Conservation (phyloP, 2,797 vertebrate species). For the Catharus ustulatus region DNA sequence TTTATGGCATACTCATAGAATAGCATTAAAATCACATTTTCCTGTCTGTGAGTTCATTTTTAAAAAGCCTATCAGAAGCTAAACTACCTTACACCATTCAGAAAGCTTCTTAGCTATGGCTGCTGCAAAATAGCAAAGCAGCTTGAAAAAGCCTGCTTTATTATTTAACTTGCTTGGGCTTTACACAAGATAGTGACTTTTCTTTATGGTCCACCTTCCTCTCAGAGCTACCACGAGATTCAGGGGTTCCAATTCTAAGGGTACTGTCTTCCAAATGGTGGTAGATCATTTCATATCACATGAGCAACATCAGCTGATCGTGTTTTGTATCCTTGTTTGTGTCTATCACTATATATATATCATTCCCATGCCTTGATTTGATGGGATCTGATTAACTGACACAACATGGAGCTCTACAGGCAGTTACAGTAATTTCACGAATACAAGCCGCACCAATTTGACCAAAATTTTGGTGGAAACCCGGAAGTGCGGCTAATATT, state of each 20-base stretch:
- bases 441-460: too few species aligned
- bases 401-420: not conserved
- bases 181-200: not conserved
- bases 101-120: not conserved
- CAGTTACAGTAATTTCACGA: too few species aligned
- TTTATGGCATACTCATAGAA: not conserved
- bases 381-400: not conserved
- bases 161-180: not conserved
- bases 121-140: not conserved
- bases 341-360: rapidly evolving
- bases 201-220: not conserved
- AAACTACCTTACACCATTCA: not conserved
- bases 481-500: too few species aligned
- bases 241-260: not conserved
- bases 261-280: not conserved
- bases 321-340: not conserved
- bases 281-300: not conserved
- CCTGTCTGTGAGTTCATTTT: not conserved
- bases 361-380: not conserved
- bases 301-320: not conserved
- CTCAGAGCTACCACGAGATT: not conserved
- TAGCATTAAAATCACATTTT: not conserved
- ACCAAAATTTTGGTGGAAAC: too few species aligned
- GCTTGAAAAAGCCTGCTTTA: not conserved
- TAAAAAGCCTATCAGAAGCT: not conserved